Conservation (phyloP, 2,797 vertebrate genomes). For the Cryptoprocta ferox region DNA sequence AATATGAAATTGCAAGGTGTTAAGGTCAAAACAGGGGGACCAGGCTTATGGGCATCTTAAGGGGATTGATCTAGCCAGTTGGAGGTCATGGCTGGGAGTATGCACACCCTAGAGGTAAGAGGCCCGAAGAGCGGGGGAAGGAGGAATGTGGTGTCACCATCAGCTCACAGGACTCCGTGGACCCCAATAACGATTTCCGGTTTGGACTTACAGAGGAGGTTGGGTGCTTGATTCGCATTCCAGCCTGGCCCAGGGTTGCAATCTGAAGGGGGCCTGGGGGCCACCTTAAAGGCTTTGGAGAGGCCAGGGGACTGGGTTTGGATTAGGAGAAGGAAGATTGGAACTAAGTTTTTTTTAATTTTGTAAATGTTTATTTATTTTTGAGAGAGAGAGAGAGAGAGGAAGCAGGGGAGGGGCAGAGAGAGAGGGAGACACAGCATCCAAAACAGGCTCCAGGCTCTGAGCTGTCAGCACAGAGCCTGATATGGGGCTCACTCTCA, state of each 20-base stretch:
- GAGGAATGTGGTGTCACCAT: not conserved
- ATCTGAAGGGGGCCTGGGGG: accelerated
- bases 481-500: no score
- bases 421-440: no score
- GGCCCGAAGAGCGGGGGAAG: not conserved
- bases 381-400: no score
- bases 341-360: not conserved
- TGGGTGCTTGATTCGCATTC: not conserved
- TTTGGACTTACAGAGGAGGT: not conserved
- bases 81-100: not conserved
- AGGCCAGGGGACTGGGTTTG: no score
- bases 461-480: no score
- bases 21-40: not conserved
- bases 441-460: no score
- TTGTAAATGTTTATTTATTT: no score
- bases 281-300: not conserved
- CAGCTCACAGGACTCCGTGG: accelerated
- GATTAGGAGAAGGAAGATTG: not conserved
- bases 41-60: not conserved
- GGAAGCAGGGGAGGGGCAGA: no score
- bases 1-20: not conserved
- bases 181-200: not conserved
- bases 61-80: not conserved
- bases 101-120: not conserved
- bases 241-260: not conserved